phyloP scores from a whole-genome alignment of 92 coral and sea anemone genomes.

The Chrysogorgia sp. region DNA sequence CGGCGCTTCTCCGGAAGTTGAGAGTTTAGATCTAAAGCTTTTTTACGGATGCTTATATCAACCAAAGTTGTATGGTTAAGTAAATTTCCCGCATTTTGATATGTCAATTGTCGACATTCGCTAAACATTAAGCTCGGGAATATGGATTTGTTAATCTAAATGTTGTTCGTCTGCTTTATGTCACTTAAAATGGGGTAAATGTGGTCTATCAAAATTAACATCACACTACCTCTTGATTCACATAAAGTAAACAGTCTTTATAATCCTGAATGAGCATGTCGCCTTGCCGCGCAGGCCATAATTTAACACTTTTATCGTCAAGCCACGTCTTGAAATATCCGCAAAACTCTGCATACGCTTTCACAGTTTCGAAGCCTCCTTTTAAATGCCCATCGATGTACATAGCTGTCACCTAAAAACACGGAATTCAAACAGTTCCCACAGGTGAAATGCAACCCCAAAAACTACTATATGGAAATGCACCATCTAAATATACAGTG shows the following conservation, averaged over 20 bases:
- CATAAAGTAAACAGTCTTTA: slow-evolving; percentile 91
- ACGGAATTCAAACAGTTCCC: neutral
- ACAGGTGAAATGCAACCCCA: neutral
- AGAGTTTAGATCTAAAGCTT: too few relatives aligned
- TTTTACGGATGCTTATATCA: too few relatives aligned
- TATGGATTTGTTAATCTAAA: too few relatives aligned
- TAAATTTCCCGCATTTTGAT: too few relatives aligned
- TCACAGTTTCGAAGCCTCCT: slow-evolving; percentile 97
- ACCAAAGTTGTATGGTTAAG: too few relatives aligned
- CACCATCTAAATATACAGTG: too few relatives aligned
- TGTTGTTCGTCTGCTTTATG: too few relatives aligned
- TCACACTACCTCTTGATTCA: slow-evolving; percentile 81
- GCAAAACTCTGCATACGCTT: slow-evolving; percentile 99
- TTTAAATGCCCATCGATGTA: slow-evolving; percentile 95
- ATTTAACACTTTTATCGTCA: slow-evolving; percentile 93
- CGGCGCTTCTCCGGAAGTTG: too few relatives aligned
- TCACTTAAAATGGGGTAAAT: too few relatives aligned
- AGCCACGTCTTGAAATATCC: slow-evolving; percentile 98
- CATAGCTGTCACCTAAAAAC: slow-evolving; percentile 89
- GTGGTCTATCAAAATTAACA: neutral
- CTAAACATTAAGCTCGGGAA: too few relatives aligned
- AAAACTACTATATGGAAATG: too few relatives aligned
- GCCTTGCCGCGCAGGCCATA: slow-evolving; percentile 96
- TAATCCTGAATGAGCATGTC: slow-evolving; percentile 99
- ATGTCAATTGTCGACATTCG: too few relatives aligned